These are phyloP conservation scores for Jacana jacana DNA, from an alignment of 2,113 vertebrate species.

Conservation along the genomic window DNA sequence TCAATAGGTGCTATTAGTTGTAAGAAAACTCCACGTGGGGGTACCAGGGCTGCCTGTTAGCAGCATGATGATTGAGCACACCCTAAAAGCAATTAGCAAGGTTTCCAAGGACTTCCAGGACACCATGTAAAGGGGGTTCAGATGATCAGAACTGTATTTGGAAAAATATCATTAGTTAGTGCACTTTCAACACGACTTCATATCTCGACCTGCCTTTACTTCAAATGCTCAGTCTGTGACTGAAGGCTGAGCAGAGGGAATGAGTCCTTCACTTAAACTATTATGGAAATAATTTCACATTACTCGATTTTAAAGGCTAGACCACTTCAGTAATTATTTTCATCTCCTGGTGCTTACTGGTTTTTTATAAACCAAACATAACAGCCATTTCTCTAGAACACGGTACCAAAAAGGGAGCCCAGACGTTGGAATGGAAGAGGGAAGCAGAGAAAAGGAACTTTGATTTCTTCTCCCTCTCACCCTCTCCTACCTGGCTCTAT, in stretches of 20 bases:
- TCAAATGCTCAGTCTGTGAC: not conserved
- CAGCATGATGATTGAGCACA: not conserved
- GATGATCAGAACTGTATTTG: not conserved
- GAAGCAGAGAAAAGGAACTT: not conserved
- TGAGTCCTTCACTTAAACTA: not conserved
- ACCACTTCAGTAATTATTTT: not conserved
- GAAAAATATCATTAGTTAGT: not conserved
- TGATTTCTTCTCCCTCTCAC: not conserved
- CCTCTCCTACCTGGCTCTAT: not conserved
- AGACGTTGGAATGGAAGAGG: not conserved
- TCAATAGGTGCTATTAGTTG: not conserved
- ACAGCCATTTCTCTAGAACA: not conserved
- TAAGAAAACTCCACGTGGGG: not conserved
- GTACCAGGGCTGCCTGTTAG: not conserved
- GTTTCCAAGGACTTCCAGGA: not conserved
- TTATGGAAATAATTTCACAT: not conserved
- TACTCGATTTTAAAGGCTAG: not conserved
- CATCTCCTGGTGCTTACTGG: not conserved
- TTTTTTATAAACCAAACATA: not conserved
- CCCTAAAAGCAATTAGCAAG: not conserved
- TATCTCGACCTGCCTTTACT: not conserved
- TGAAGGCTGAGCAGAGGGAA: not conserved
- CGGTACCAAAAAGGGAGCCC: not conserved
- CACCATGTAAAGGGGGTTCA: not conserved
- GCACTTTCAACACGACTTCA: not conserved